Percentiles rank a stretch among this genome's conserved stretches.
Evolutionary conservation across 2,888 invertebrate genomes (phyloP).

Genomic region (Ichneumon xanthorius): DNA sequence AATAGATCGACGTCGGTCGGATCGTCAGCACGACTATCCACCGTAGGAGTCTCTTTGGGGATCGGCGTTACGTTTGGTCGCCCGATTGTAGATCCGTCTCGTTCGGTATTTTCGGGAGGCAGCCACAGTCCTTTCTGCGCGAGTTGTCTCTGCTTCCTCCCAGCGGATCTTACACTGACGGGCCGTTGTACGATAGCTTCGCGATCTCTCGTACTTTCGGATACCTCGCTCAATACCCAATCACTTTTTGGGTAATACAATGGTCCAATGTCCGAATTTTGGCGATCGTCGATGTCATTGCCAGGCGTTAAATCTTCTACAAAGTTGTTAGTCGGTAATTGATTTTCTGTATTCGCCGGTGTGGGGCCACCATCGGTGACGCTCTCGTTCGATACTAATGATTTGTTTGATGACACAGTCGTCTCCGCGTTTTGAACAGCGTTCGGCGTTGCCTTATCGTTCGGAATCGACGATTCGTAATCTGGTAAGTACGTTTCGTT

Average conservation of each 20-base stretch:
- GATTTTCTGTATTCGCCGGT: background rate
- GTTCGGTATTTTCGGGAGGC: background rate
- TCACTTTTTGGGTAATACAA: background rate
- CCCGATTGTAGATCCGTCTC: background rate
- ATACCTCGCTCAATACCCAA: background rate
- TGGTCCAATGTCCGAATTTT: background rate
- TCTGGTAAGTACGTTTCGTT: slow-evolving; percentile 69
- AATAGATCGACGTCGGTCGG: no score
- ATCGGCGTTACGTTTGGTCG: background rate
- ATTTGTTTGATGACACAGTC: background rate
- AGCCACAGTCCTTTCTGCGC: slow-evolving; percentile 51
- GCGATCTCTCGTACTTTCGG: background rate
- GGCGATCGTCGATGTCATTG: background rate
- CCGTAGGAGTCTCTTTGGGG: background rate
- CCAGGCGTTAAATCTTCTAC: background rate
- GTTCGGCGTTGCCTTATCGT: slow-evolving; percentile 5
- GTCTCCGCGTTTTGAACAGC: background rate
- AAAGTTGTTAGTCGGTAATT: background rate
- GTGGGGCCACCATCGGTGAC: background rate
- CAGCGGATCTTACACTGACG: background rate
- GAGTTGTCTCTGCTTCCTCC: background rate
- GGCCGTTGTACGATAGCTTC: background rate
- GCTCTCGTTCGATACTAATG: background rate
- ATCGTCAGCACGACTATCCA: fast-evolving
- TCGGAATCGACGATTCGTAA: background rate